These are phyloP conservation scores for Aplysina aerophoba DNA, from an alignment of 37 sponge, comb jelly and placozoan species.

Conservation along the genomic window DNA sequence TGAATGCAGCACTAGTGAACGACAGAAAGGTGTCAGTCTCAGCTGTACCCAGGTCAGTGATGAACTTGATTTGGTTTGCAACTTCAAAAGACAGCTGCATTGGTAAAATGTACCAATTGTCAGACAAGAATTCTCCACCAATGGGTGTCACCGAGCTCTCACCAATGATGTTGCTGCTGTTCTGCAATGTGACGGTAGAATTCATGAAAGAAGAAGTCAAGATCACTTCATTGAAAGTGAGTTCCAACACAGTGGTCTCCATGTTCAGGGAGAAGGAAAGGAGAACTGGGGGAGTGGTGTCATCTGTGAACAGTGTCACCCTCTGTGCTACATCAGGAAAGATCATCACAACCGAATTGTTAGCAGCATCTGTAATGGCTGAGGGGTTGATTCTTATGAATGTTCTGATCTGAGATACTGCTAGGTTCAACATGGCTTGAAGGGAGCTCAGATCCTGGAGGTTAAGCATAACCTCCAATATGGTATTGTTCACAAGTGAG, in stretches of 20 bases:
- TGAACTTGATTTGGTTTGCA: conserved; percentile 61
- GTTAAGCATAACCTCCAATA: conserved; percentile 43
- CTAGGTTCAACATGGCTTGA: conserved; percentile 50
- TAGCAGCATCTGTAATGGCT: conserved; percentile 58
- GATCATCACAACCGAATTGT: conserved; percentile 42
- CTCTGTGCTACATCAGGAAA: conserved; percentile 18
- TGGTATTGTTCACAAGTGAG: conserved; percentile 19
- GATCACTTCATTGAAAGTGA: conserved; percentile 82
- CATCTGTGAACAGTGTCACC: conserved; percentile 36
- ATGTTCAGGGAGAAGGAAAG: conserved; percentile 61
- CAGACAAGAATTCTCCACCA: conserved; percentile 13
- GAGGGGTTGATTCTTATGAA: conserved; percentile 39
- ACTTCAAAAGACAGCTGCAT: conserved; percentile 60
- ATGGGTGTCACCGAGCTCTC: not conserved
- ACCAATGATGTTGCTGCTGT: not conserved
- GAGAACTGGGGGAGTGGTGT: conserved; percentile 54
- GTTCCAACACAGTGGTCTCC: conserved; percentile 49
- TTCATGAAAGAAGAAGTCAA: conserved; percentile 40
- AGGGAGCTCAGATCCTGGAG: conserved; percentile 48
- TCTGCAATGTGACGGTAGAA: conserved; percentile 66
- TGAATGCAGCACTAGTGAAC: conserved; percentile 55
- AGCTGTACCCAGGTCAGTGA: conserved; percentile 58
- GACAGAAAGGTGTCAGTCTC: conserved; percentile 76
- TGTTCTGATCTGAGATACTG: conserved; percentile 54
- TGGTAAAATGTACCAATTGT: conserved; percentile 32